Conservation (phyloP, 2,113 vertebrate species). For the Psilopsiagon aurifrons region DNA sequence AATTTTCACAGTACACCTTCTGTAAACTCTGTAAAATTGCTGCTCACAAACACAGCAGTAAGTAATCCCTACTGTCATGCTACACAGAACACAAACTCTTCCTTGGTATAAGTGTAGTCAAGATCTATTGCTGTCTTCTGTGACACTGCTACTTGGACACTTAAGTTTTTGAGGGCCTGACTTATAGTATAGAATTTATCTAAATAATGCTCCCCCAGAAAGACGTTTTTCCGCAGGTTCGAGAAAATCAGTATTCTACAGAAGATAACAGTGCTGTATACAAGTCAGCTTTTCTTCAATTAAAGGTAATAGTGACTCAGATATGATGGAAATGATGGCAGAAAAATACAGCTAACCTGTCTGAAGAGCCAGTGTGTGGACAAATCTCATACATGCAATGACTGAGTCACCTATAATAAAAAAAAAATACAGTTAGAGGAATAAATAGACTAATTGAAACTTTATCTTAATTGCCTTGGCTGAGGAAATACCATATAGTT, state of each 20-base stretch:
- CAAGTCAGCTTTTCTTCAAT: neutral
- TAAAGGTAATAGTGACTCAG: neutral
- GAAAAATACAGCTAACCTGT: conserved; percentile 40
- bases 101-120: neutral
- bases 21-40: neutral
- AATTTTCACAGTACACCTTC: neutral
- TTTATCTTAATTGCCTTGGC: neutral
- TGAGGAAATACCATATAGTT: neutral
- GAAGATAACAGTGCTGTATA: neutral
- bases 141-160: neutral
- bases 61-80: fast-evolving
- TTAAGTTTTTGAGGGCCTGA: neutral
- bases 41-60: neutral
- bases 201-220: neutral
- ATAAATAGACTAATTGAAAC: neutral
- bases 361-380: conserved; percentile 55
- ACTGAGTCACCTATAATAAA: conserved; percentile 31
- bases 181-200: neutral
- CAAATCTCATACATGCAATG: conserved; percentile 5
- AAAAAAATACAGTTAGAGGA: neutral
- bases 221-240: neutral
- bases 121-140: neutral
- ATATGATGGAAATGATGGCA: neutral
- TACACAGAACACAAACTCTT: neutral
- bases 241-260: neutral